phyloP scores from a whole-genome alignment of 2,888 invertebrate genomes.

The Xanthostigma xanthostigma region DNA sequence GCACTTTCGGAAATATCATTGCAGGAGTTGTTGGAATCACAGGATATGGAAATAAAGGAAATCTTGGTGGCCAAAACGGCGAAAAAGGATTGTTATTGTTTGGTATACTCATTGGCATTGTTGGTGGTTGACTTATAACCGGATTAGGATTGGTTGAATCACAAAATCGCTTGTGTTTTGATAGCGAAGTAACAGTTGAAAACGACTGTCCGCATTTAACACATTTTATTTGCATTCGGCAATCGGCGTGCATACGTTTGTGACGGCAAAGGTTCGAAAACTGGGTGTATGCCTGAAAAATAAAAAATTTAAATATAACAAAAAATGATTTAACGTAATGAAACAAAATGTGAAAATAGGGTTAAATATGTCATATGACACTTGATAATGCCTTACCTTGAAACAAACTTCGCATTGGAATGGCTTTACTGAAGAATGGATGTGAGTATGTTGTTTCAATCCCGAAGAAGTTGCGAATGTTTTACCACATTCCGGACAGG shows the following conservation, averaged over 20 bases:
- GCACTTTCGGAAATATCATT: no score
- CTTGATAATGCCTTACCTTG: slow-evolving; percentile 41
- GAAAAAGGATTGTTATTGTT: slow-evolving; percentile 25
- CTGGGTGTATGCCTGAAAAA: slow-evolving; percentile 83
- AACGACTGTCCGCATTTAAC: slow-evolving; percentile 88
- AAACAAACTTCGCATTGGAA: slow-evolving; percentile 94
- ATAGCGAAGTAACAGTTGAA: slow-evolving; percentile 77
- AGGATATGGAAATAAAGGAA: slow-evolving; percentile 29
- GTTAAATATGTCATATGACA: neutral
- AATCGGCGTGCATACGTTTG: slow-evolving; percentile 95
- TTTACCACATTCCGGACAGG: slow-evolving; percentile 96
- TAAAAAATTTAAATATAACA: slow-evolving; percentile 9
- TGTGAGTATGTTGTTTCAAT: slow-evolving; percentile 97
- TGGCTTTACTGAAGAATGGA: slow-evolving; percentile 95
- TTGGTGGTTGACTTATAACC: slow-evolving; percentile 21
- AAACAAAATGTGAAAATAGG: no score
- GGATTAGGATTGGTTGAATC: slow-evolving; percentile 52
- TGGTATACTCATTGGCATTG: slow-evolving; percentile 20
- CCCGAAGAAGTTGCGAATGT: slow-evolving; percentile 96
- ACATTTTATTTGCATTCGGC: slow-evolving; percentile 87
- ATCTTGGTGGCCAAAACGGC: slow-evolving; percentile 48
- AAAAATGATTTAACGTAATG: neutral
- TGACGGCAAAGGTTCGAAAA: slow-evolving; percentile 99
- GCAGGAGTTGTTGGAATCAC: no score
- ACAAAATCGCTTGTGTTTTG: slow-evolving; percentile 94